Conservation (phyloP, 2,113 vertebrate genomes). For the Zingel zingel region DNA sequence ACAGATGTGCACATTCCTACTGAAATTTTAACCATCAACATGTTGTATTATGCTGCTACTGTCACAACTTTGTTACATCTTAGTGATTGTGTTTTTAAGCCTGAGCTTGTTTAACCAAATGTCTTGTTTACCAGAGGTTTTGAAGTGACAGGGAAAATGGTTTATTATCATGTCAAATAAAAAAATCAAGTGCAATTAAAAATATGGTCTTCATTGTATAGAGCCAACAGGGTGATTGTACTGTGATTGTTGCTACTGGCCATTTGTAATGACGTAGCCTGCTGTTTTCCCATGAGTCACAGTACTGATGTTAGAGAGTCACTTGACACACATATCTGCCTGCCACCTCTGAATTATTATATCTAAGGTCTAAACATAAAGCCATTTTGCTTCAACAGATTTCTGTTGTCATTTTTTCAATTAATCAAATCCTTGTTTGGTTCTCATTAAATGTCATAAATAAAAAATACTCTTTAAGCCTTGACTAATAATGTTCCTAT, state of each 20-base stretch:
- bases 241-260: not conserved
- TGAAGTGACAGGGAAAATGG: not conserved
- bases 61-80: not conserved
- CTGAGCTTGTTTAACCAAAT: not conserved
- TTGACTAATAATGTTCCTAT: not conserved
- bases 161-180: not conserved
- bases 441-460: not conserved
- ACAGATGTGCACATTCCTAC: slow-evolving; percentile 26
- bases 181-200: not conserved
- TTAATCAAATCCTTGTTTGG: not conserved
- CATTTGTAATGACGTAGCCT: not conserved
- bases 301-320: not conserved
- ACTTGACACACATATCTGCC: not conserved
- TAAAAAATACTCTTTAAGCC: not conserved
- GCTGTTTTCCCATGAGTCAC: too few relatives aligned
- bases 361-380: not conserved
- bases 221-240: not conserved
- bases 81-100: not conserved
- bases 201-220: not conserved
- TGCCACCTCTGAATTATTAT: not conserved
- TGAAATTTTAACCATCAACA: not conserved
- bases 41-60: slow-evolving; percentile 4
- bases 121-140: not conserved
- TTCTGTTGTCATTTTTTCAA: not conserved
- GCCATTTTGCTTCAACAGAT: not conserved